phyloP scores from a whole-genome alignment of 2,888 invertebrate species.

The Eledona agricola region DNA sequence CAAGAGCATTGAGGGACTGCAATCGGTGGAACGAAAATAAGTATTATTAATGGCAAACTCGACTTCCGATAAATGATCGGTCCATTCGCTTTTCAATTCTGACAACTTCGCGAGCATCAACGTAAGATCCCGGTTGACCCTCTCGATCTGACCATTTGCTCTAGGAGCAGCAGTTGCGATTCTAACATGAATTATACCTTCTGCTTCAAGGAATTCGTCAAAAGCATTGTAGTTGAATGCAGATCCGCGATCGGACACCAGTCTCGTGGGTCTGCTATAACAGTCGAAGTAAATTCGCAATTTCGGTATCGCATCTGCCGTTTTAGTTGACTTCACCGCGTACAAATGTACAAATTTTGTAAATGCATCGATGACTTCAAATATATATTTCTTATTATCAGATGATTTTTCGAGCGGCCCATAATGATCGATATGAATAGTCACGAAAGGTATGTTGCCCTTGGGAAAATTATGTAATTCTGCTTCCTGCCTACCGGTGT shows the following conservation, averaged over 20 bases:
- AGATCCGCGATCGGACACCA: background rate
- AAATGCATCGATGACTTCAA: background rate
- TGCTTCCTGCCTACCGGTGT: conserved; percentile 43
- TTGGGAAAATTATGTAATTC: conserved; percentile 46
- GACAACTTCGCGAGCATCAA: conserved; percentile 1
- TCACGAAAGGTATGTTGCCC: conserved; percentile 44
- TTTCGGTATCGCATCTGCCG: background rate
- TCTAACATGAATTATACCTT: too few relatives aligned
- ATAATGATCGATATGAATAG: conserved; percentile 49
- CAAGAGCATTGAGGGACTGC: background rate
- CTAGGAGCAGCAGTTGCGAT: too few relatives aligned
- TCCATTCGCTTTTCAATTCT: background rate
- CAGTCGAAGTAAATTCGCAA: background rate
- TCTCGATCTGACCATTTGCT: too few relatives aligned
- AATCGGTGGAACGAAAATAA: background rate
- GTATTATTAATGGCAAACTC: conserved; percentile 12
- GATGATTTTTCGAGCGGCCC: conserved; percentile 41
- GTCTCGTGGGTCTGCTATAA: conserved; percentile 2
- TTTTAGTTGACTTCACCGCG: background rate
- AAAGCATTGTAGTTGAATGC: too few relatives aligned
- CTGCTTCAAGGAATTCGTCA: too few relatives aligned
- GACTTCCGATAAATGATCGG: background rate
- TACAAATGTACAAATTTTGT: conserved; percentile 3
- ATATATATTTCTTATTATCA: background rate
- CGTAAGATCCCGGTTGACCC: background rate